Conservation (phyloP, 2,113 vertebrate species). For the Corvus moneduloides region DNA sequence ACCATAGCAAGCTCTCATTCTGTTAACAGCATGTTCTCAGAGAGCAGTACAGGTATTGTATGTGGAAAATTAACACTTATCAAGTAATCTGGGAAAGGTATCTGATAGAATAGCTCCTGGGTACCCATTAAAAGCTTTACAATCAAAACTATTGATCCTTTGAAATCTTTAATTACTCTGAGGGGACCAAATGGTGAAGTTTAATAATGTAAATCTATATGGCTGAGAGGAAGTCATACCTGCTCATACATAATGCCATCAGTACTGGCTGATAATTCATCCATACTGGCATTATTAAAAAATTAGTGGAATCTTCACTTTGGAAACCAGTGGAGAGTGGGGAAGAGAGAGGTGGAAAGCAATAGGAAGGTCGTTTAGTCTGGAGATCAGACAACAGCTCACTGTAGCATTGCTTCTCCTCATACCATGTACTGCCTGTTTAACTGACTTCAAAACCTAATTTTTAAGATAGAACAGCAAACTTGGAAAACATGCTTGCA, state of each 20-base stretch:
- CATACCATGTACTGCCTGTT: not conserved
- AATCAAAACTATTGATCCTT: not conserved
- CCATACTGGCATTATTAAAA: not conserved
- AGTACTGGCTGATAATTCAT: not conserved
- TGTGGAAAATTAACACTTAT: not conserved
- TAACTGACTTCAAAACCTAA: not conserved
- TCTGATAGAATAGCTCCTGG: not conserved
- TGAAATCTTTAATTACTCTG: slow-evolving; percentile 17
- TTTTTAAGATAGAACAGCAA: not conserved
- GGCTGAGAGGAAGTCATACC: not conserved
- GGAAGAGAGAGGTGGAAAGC: not conserved
- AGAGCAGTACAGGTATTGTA: not conserved
- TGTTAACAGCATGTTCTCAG: not conserved
- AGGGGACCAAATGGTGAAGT: not conserved
- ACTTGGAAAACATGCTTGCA: not conserved
- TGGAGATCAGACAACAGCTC: not conserved
- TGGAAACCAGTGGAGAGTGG: not conserved
- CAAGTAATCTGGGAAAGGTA: not conserved
- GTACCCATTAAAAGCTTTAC: not conserved
- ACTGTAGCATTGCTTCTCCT: not conserved
- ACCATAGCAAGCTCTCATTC: not conserved
- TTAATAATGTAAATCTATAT: not conserved
- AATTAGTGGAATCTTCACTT: not conserved
- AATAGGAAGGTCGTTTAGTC: not conserved
- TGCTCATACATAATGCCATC: not conserved